Percentiles rank a stretch among this genome's conserved stretches.
phyloP scores from a whole-genome alignment of 2,797 vertebrate genomes.

The Sebastes flavidus region DNA sequence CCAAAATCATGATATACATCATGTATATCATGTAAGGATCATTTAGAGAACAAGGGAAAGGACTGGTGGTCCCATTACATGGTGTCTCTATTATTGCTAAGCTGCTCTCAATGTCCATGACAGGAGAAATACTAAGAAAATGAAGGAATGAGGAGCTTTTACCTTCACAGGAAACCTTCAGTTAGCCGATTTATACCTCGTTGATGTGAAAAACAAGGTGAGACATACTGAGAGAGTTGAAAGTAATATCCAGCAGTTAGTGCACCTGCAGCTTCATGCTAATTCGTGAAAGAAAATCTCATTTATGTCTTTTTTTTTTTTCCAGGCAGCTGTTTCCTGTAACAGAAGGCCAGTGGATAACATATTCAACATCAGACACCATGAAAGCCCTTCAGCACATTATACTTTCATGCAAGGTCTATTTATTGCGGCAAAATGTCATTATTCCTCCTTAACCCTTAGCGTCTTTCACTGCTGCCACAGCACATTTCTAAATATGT shows the following conservation, averaged over 20 bases:
- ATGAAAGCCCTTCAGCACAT: conserved; percentile 14
- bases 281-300: neutral
- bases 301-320: neutral
- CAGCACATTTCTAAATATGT: conserved; percentile 52
- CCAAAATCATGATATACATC: neutral
- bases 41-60: conserved; percentile 20
- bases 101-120: neutral
- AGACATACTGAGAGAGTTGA: neutral
- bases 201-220: neutral
- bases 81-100: neutral
- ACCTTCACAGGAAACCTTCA: conserved; percentile 7
- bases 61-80: neutral
- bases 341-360: neutral
- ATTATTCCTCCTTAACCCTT: conserved; percentile 38
- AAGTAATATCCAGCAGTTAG: neutral
- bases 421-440: conserved; percentile 41
- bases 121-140: neutral
- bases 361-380: conserved; percentile 13
- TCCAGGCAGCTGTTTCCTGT: neutral
- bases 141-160: neutral
- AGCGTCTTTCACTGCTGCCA: conserved; percentile 26
- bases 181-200: neutral
- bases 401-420: conserved; percentile 18
- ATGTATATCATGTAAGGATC: neutral
- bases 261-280: neutral